Evolutionary conservation across 2,113 vertebrate genomes (phyloP).

Genomic region (Leptobrachium leishanense): DNA sequence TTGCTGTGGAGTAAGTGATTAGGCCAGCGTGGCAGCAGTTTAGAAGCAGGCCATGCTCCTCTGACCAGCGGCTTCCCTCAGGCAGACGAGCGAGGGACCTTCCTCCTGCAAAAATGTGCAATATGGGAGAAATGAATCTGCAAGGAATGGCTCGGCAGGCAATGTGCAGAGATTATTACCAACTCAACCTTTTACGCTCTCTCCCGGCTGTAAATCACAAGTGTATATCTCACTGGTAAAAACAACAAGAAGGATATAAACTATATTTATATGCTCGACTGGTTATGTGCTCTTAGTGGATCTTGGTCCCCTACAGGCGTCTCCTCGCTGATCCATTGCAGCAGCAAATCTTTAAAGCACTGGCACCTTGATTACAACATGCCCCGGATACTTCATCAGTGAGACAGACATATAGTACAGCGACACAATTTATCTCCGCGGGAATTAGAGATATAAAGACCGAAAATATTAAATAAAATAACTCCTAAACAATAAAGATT

Average conservation of each 20-base stretch:
- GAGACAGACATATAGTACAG: conserved; percentile 25
- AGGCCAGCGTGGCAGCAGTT: neutral
- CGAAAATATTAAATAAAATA: neutral
- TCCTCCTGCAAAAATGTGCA: neutral
- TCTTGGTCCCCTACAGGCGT: conserved; percentile 42
- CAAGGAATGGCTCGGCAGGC: conserved; percentile 27
- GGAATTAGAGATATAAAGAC: conserved; percentile 15
- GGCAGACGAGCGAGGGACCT: conserved; percentile 22
- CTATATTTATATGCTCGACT: conserved; percentile 39
- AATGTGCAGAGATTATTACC: conserved; percentile 41
- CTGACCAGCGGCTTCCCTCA: conserved; percentile 18
- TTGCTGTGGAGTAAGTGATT: no score
- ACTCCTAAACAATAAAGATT: conserved; percentile 32
- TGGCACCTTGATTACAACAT: conserved; percentile 44
- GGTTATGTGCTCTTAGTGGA: conserved; percentile 40
- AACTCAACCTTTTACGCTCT: conserved; percentile 39
- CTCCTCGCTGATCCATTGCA: conserved; percentile 39
- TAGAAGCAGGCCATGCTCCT: neutral
- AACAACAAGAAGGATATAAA: conserved; percentile 44
- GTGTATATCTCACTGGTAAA: conserved; percentile 37
- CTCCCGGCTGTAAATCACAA: conserved; percentile 35
- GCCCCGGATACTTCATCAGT: conserved; percentile 37
- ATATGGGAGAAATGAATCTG: conserved; percentile 21
- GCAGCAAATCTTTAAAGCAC: conserved; percentile 37
- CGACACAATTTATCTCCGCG: conserved; percentile 15